A percentile compares a stretch with the other conserved stretches of the same genome.
These are phyloP conservation scores for Neopelma chrysocephalum DNA, from an alignment of 2,797 vertebrate species.

Conservation along the genomic window DNA sequence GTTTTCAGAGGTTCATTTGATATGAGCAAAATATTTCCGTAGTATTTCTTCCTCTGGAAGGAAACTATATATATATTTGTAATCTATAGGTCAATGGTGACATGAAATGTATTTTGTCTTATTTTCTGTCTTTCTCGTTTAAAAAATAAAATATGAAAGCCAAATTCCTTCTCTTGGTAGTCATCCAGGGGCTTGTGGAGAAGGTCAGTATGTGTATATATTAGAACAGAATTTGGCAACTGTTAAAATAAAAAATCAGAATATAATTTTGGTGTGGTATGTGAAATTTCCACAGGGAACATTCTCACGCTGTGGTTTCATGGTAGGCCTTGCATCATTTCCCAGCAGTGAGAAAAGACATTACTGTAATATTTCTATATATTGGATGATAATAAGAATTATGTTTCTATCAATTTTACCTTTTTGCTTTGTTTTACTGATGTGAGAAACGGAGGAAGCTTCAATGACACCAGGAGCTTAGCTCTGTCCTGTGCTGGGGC, in stretches of 20 bases:
- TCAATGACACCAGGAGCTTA: not conserved
- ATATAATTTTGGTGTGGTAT: not conserved
- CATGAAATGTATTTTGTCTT: slow-evolving; percentile 62
- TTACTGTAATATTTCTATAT: slow-evolving; percentile 2
- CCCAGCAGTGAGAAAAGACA: not conserved
- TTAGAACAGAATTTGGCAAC: slow-evolving; percentile 30
- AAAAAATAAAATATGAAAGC: slow-evolving; percentile 63
- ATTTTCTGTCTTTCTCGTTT: slow-evolving; percentile 59
- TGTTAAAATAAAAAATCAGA: slow-evolving; percentile 17
- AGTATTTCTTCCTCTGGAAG: slow-evolving; percentile 63
- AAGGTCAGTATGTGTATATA: slow-evolving; percentile 2
- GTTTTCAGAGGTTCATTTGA: slow-evolving; percentile 46
- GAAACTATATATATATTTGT: slow-evolving; percentile 48
- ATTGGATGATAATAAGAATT: not conserved
- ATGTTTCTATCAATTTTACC: not conserved
- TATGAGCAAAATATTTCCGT: slow-evolving; percentile 42
- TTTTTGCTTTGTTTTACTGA: not conserved
- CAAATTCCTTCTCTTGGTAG: slow-evolving; percentile 48
- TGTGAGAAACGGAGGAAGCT: not conserved
- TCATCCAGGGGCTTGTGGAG: not conserved
- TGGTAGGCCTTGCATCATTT: not conserved
- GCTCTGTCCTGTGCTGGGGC: not conserved
- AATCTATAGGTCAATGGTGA: slow-evolving; percentile 30
- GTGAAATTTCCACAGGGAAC: slow-evolving; percentile 3
- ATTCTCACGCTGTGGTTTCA: not conserved